Conservation (phyloP, 2,113 vertebrate genomes). For the Rallus limicola region DNA sequence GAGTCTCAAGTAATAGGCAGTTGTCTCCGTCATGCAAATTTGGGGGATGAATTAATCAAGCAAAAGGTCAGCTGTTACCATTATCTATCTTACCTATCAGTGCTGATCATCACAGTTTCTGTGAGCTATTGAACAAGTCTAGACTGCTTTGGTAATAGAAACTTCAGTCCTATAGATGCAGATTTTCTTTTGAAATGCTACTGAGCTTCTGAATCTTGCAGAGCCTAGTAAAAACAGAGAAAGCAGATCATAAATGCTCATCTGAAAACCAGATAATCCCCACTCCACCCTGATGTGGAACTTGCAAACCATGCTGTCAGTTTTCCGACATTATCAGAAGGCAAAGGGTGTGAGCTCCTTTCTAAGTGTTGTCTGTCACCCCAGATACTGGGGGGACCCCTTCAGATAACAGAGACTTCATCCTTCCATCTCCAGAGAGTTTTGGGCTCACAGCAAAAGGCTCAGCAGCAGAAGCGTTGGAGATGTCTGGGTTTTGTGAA, state of each 20-base stretch:
- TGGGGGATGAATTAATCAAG: constrained; percentile 41
- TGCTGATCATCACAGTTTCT: constrained; percentile 46
- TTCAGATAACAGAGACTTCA: constrained; percentile 28
- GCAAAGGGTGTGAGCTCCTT: background rate
- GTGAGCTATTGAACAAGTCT: constrained; percentile 45
- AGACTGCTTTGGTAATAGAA: constrained; percentile 37
- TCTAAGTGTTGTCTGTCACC: background rate
- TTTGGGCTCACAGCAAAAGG: constrained; percentile 8
- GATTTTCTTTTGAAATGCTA: constrained; percentile 17
- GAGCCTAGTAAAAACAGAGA: constrained; percentile 35
- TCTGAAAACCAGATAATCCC: background rate
- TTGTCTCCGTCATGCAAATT: constrained; percentile 29
- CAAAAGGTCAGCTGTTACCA: constrained; percentile 7
- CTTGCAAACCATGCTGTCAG: background rate
- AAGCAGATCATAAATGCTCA: background rate
- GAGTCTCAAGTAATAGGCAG: constrained; percentile 19
- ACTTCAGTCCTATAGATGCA: constrained; percentile 22
- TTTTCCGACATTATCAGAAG: background rate
- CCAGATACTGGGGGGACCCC: constrained; percentile 25
- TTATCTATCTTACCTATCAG: constrained; percentile 56
- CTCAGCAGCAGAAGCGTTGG: background rate
- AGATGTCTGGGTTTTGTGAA: background rate
- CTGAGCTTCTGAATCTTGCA: constrained; percentile 27
- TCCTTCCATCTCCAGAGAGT: background rate
- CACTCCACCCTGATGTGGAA: background rate